Evolutionary conservation across 2,797 vertebrate genomes (phyloP), one percentile per base, ranked within the genome.

Genomic region (Nyctalus aviator): DNA sequence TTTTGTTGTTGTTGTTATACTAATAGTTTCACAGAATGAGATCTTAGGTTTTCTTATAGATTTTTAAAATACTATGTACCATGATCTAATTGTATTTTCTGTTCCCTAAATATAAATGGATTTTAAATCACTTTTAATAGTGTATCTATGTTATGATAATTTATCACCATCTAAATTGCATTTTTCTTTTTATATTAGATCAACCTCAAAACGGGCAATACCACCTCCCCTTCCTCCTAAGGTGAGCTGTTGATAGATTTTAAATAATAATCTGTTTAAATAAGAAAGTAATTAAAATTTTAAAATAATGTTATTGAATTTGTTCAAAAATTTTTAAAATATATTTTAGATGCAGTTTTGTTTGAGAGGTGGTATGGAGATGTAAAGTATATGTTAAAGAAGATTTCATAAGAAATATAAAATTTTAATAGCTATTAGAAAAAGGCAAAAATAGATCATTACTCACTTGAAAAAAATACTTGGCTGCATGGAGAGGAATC

Each of bases 191-290:
- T 46, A 0, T 98, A 98, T 95, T 96, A 99, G 99, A 77, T 99
- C 99, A 0, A 99, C 99, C 2, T 98, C 99, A 23, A 99, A 99
- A 97, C 98, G 98, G 53, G 98, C 98, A 57, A 68, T 98, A 94
- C 99, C 99, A 0, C 99, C 99, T 95, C 99, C 99, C 0, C 98
- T 99, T 35, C 99, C 99, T 91, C 99, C 99, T 23, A 99, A 99
- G 99, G 99, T 99, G 96, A 98, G 97, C 73, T 59, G 1, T 32
- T 92, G 71, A 76, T 86, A 84, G 18, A 83, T 92, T 96, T 88
- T 93, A 21, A 93, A 62, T 17, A 79, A 32, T 93, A 81, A 66
- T 82, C 4, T 76, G 4, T 81, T 94, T 90, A 86, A 91, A 62
- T 77, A 84, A 88, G 83, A 84, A 64, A 77, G 66, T 89, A 93